Evolutionary conservation across 1,140 invertebrate genomes (phyloP).

Genomic region (Drosophila erecta): DNA sequence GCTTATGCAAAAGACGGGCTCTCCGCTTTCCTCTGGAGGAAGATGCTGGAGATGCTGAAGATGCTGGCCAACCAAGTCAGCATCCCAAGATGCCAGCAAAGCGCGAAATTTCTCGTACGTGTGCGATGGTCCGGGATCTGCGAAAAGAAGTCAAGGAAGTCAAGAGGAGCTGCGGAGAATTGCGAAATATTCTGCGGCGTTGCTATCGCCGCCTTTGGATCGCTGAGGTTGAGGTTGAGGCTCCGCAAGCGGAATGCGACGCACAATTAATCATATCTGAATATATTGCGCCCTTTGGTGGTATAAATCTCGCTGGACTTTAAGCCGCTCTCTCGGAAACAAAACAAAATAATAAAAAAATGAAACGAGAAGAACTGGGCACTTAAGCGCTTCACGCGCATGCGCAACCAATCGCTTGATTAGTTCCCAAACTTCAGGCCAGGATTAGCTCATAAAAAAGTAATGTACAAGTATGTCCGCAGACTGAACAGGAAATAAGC

Average conservation of each 20-base stretch:
- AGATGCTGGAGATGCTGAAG: too few species aligned
- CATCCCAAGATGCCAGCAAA: conserved; percentile 13
- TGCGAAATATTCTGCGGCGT: conserved; percentile 51
- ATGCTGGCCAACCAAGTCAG: too few species aligned
- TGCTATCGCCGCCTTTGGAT: conserved; percentile 65
- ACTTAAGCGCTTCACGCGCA: conserved; percentile 68
- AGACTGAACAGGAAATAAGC: conserved; percentile 56
- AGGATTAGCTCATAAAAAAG: conserved; percentile 12
- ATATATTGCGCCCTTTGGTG: conserved; percentile 72
- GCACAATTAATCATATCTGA: conserved; percentile 74
- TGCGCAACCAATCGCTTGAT: conserved; percentile 84
- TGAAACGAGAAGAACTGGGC: conserved; percentile 7
- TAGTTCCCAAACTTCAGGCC: conserved; percentile 56
- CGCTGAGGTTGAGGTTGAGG: conserved; percentile 18
- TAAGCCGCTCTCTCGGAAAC: conserved; percentile 38
- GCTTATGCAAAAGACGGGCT: conserved; percentile 19
- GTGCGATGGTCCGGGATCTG: conserved; percentile 30
- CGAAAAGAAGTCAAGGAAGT: conserved; percentile 5
- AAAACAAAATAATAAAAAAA: conserved; percentile 1
- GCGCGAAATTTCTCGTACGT: conserved; percentile 68
- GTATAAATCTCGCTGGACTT: conserved; percentile 69
- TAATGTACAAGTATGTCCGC: background rate
- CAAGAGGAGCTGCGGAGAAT: conserved; percentile 49
- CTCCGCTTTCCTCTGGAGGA: conserved; percentile 12
- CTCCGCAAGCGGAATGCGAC: conserved; percentile 40